phyloP scores from a whole-genome alignment of 2,113 vertebrate species.

The Orthonyx spaldingii region DNA sequence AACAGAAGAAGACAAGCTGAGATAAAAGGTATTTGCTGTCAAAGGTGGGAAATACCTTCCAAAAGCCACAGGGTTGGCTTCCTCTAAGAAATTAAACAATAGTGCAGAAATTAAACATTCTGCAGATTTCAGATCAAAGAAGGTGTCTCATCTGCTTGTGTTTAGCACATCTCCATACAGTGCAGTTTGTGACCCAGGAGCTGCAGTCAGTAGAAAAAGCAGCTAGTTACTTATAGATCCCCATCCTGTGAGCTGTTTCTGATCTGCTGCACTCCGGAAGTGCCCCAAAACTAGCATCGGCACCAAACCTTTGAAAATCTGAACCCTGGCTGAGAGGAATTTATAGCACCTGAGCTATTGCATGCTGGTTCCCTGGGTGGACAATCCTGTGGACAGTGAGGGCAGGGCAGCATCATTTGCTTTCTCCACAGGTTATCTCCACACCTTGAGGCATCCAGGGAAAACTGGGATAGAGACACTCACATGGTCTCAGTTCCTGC shows the following conservation, averaged over 20 bases:
- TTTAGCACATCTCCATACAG: not conserved
- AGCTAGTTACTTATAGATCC: not conserved
- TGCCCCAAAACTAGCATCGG: not conserved
- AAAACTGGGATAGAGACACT: not conserved
- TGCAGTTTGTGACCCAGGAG: not conserved
- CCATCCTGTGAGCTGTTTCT: not conserved
- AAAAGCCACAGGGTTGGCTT: not conserved
- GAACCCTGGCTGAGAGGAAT: not conserved
- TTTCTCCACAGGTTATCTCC: not conserved
- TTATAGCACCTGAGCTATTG: not conserved
- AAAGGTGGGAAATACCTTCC: constrained; percentile 3
- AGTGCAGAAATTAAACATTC: not conserved
- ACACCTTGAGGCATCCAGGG: not conserved
- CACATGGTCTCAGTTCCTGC: not conserved
- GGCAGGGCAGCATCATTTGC: not conserved
- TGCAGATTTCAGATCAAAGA: not conserved
- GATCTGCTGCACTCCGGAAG: not conserved
- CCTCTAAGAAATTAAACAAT: not conserved
- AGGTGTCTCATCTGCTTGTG: not conserved
- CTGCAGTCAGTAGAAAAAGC: not conserved
- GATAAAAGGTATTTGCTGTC: not conserved
- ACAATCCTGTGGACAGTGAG: not conserved
- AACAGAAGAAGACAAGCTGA: not conserved
- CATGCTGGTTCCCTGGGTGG: not conserved
- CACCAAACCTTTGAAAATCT: not conserved